These are phyloP conservation scores for Eurytoma adleriae DNA, from an alignment of 2,888 invertebrate species.

Conservation along the genomic window DNA sequence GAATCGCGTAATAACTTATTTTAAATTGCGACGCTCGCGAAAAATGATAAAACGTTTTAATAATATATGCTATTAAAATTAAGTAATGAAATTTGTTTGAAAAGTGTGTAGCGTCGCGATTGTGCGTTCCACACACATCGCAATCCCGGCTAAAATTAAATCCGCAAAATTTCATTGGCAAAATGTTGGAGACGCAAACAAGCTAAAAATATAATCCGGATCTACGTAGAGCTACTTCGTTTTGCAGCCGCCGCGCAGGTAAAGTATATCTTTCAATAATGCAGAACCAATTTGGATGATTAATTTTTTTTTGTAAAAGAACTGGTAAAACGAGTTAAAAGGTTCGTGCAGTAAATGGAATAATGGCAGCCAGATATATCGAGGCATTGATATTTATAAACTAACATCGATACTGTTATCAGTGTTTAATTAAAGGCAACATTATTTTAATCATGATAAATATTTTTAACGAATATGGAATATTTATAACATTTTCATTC, in stretches of 20 bases:
- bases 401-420: neutral
- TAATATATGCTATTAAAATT: neutral
- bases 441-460: neutral
- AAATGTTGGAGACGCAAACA: slow-evolving; percentile 29
- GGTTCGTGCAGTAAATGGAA: no score
- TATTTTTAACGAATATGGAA: neutral
- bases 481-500: neutral
- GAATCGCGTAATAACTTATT: no score
- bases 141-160: neutral
- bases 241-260: neutral
- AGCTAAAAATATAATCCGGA: slow-evolving; percentile 29
- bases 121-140: neutral
- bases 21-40: no score
- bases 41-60: no score
- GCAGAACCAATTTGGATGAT: neutral
- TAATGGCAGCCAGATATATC: neutral
- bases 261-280: neutral
- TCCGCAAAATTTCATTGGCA: slow-evolving; percentile 12
- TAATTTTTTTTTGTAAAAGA: slow-evolving; percentile 4
- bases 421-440: neutral
- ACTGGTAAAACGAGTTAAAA: neutral
- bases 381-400: neutral
- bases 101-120: neutral
- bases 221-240: neutral
- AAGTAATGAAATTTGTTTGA: neutral